These are phyloP conservation scores for Sakesphorus luctuosus DNA, from an alignment of 2,113 vertebrate genomes.

Conservation along the genomic window DNA sequence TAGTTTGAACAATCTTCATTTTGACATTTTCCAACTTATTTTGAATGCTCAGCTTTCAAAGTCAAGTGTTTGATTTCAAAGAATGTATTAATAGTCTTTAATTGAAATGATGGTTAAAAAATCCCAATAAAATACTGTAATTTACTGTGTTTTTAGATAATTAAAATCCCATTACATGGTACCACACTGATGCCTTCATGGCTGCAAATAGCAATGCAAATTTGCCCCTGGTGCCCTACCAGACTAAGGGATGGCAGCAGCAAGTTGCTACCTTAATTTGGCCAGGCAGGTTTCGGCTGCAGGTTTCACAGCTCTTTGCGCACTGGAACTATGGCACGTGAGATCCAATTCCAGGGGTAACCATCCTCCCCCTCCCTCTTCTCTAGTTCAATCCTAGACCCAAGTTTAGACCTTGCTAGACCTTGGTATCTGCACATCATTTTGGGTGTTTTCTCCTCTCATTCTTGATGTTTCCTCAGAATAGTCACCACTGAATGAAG, in stretches of 20 bases:
- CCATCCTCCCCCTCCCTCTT: neutral
- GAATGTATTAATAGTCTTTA: neutral
- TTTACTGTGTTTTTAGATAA: constrained; percentile 10
- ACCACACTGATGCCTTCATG: neutral
- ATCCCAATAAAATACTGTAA: neutral
- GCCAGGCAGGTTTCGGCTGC: neutral
- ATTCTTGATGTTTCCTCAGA: neutral
- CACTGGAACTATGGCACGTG: neutral
- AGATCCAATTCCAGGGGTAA: neutral
- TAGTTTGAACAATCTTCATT: constrained; percentile 13
- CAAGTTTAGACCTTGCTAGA: neutral
- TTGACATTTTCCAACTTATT: constrained; percentile 9
- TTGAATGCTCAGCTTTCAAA: neutral
- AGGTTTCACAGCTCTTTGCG: neutral
- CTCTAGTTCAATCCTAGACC: neutral
- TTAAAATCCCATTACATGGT: constrained; percentile 11
- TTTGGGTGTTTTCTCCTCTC: neutral
- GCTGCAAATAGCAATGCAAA: neutral
- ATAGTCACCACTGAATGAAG: neutral
- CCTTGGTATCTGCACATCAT: neutral
- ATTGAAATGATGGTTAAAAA: neutral
- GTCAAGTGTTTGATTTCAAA: constrained; percentile 32
- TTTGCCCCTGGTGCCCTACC: neutral
- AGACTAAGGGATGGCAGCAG: neutral
- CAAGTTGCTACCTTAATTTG: neutral